Conservation (phyloP, 2,797 vertebrate genomes). For the Catharus ustulatus region DNA sequence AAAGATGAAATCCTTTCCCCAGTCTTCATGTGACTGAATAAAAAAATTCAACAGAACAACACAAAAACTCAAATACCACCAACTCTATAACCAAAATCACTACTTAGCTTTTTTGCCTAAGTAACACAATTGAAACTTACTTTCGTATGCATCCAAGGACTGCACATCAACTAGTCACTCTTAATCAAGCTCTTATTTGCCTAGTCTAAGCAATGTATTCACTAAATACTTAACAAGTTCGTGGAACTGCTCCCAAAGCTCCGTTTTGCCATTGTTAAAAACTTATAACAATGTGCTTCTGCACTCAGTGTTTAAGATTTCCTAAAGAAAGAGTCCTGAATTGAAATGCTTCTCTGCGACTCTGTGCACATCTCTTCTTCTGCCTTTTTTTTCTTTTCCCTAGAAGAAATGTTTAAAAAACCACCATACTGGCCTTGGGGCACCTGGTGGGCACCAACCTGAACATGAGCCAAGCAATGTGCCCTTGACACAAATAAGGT, state of each 20-base stretch:
- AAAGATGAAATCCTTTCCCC: background rate
- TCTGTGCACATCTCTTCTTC: background rate
- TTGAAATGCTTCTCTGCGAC: background rate
- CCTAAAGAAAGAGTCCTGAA: background rate
- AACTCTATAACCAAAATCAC: background rate
- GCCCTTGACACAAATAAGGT: background rate
- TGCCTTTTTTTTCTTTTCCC: no score
- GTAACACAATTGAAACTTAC: background rate
- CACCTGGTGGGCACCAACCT: background rate
- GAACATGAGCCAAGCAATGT: background rate
- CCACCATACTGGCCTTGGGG: background rate
- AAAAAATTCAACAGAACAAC: background rate
- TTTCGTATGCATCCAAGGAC: rapidly evolving
- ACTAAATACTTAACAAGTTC: background rate
- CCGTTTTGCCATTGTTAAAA: background rate
- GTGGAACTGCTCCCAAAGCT: background rate
- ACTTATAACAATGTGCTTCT: background rate
- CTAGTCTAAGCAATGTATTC: background rate
- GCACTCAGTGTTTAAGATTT: no score
- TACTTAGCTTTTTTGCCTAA: background rate
- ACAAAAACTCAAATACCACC: background rate
- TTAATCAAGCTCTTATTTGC: background rate
- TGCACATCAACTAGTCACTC: background rate
- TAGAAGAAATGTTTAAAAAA: background rate
- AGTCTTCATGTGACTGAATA: background rate